Percentiles rank a stretch among this genome's conserved stretches.
Conservation (phyloP, 2,797 vertebrate species). For the Prionace glauca region DNA sequence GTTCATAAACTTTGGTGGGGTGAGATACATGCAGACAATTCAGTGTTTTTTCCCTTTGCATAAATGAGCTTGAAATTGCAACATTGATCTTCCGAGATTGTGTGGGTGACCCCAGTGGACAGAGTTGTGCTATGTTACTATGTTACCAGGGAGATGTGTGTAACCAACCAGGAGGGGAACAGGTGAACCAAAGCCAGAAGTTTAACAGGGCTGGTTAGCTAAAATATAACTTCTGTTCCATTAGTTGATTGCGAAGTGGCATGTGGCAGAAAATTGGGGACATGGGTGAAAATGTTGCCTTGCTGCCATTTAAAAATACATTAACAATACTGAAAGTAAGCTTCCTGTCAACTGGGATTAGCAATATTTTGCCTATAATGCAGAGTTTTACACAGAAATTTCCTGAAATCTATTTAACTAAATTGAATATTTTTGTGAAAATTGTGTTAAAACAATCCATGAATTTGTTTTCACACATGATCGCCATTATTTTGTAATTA, state of each 20-base stretch:
- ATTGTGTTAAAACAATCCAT: not conserved
- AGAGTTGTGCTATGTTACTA: constrained; percentile 49
- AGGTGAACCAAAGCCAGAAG: constrained; percentile 51
- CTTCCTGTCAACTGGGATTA: not conserved
- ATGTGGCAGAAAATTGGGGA: not conserved
- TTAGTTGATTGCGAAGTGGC: not conserved
- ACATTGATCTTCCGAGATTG: constrained; percentile 39
- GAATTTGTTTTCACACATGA: not conserved
- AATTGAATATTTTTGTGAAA: not conserved
- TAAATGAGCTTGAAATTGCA: constrained; percentile 29
- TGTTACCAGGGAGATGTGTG: constrained; percentile 67
- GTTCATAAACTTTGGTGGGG: not conserved
- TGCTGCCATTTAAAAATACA: not conserved
- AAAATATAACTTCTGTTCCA: constrained; percentile 1
- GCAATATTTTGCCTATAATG: not conserved
- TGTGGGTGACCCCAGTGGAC: constrained; percentile 46
- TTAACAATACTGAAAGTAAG: not conserved
- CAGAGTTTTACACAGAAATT: not conserved
- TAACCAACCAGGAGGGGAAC: constrained; percentile 53
- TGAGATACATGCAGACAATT: not conserved
- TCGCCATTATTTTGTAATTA: not conserved
- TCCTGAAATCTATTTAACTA: not conserved
- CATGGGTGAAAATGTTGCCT: not conserved
- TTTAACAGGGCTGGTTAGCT: constrained; percentile 37
- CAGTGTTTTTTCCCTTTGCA: not conserved